Evolutionary conservation across 1,140 invertebrate species (phyloP), one percentile per base, ranked within the genome.

Genomic region (Drosophila chauvacae): DNA sequence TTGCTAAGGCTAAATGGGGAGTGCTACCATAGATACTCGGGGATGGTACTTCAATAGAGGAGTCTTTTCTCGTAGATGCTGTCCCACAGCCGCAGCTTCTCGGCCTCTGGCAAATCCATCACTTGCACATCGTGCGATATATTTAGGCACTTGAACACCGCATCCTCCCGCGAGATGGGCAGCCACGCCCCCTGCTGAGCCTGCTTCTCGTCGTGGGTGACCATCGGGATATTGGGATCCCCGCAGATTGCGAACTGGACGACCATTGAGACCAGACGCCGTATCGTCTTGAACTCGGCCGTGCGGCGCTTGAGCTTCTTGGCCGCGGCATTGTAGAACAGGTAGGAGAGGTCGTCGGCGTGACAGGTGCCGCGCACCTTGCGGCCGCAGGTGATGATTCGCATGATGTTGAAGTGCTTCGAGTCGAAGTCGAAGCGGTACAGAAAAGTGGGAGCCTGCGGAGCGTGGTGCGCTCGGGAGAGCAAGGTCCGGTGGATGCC

Each of bases 311-410:
- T 91, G 55, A 92, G 77, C 65, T 93, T 93, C 35, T 91, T 84
- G 47, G 93, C 93, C 28, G 93, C 84, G 58, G 80, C 87, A 65
- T 93, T 94, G 76, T 93, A 93, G 80, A 96, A 96, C 42, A 96
- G 74, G 88, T 95, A 96, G 60, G 94, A 95, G 5, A 95, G 64
- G 78, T 96, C 95, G 72, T 96, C 95, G 0, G 93, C 94, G 82
- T 96, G 95, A 72, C 93, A 94, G n/a, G 94, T 93, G 64, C 91
- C 91, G 7, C 91, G 90, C 59, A 91, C 77, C 63, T 91, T 92
- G 39, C 90, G 80, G 6, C 91, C 91, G 23, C 91, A 92, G 41
- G 90, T 92, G 72, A 94, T 93, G 48, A 94, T 81, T 30, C 91
- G 77, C 61, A 91, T 88, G 26, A 86, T 88, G 69, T 92, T 92